Evolutionary conservation across 2,888 invertebrate species (phyloP), one percentile per base, ranked within the genome.

Genomic region (Agrotis exclamationis): DNA sequence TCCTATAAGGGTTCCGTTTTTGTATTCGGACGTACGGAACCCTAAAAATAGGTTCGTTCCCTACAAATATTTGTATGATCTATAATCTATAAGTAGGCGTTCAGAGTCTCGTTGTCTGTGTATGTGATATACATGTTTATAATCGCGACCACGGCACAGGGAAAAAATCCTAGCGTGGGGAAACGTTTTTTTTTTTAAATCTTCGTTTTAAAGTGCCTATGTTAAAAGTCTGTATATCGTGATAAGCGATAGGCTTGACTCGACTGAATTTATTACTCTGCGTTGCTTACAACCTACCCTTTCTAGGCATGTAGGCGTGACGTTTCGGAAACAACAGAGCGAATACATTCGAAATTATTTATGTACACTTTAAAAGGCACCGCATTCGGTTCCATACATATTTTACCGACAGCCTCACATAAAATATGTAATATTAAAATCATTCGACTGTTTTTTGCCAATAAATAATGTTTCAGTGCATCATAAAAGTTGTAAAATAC

Each of bases 381-480:
- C 74, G 58, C 22, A 58, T 81, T 82, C 78, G 53, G 57, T 65
- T 54, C 18, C 45, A 33, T 76, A 71, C 65, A 76, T 81, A 76
- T 72, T 80, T 81, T 60, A 80, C 48, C 18, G 44, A 53, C 18
- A 33, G 48, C 22, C 48, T 53, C 66, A 67, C 81, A 83, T 72
- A 69, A 83, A 80, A 69, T 57, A 84, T 69, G 68, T 63, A 80
- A 51, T 80, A 76, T 69, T 80, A 62, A 84, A 72, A 77, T 57
- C 51, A 63, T 64, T 60, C 58, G 58, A 54, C 63, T 67, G 60
- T 69, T 64, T 58, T 77, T 72, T 63, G 33, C 9, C 57, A 39
- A 60, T 66, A 68, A 74, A 81, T 71, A 44, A 51, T 14, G 44
- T 65, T 71, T 53, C 70, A 62, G 56, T 80, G 70, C 67, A 69